These are phyloP conservation scores for Bombus breviceps DNA, from an alignment of 1,140 invertebrate genomes.

Conservation along the genomic window DNA sequence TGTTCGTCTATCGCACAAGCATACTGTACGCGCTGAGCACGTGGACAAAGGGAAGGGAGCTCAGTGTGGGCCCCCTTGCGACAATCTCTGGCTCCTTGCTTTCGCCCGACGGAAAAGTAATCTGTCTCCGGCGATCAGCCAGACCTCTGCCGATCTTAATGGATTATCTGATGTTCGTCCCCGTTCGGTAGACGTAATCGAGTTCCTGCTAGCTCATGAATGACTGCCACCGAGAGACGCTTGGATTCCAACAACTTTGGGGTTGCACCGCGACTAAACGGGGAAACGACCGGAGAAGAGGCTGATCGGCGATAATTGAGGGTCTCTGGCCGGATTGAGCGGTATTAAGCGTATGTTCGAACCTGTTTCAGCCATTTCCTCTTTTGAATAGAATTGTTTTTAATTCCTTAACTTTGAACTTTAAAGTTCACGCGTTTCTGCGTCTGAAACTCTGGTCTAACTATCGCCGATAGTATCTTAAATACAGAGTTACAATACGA, in stretches of 20 bases:
- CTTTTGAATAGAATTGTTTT: too few species aligned
- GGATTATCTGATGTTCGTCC: conserved; percentile 45
- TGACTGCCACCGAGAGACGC: not conserved
- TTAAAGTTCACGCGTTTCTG: too few species aligned
- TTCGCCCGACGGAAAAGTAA: conserved; percentile 49
- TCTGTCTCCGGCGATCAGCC: conserved; percentile 59
- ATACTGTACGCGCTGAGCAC: conserved; percentile 11
- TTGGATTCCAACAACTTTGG: not conserved
- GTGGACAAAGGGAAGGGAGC: conserved; percentile 44
- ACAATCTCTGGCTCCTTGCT: conserved; percentile 37
- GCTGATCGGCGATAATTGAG: too few species aligned
- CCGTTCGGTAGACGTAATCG: conserved; percentile 34
- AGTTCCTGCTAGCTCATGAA: conserved; percentile 27
- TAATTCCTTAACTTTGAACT: too few species aligned
- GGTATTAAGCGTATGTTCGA: too few species aligned
- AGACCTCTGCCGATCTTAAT: conserved; percentile 54
- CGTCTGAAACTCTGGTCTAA: too few species aligned
- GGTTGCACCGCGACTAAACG: not conserved
- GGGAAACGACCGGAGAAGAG: too few species aligned
- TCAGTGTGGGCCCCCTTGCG: not conserved
- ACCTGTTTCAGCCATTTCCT: too few species aligned
- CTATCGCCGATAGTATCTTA: too few species aligned
- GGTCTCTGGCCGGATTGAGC: too few species aligned
- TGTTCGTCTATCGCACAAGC: not conserved
- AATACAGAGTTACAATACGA: too few species aligned